phyloP scores from a whole-genome alignment of 2,888 invertebrate genomes.

The Cosmorhoe ocellata region DNA sequence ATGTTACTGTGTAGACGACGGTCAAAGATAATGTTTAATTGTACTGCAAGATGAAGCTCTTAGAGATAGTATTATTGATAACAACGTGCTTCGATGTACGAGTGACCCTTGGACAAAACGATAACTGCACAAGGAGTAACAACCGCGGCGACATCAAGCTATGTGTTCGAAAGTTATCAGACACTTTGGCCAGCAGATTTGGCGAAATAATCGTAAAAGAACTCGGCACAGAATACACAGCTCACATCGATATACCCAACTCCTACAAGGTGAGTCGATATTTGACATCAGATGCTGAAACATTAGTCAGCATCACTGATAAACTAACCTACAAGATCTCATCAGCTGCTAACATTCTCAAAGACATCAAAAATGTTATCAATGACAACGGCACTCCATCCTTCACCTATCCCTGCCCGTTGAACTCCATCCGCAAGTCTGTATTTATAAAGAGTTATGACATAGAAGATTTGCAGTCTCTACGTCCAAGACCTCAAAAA shows the following conservation, averaged over 20 bases:
- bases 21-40: constrained; percentile 53
- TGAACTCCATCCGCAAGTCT: constrained; percentile 75
- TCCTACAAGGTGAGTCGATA: constrained; percentile 67
- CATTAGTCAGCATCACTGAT: constrained; percentile 59
- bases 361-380: constrained; percentile 66
- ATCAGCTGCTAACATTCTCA: constrained; percentile 64
- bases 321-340: constrained; percentile 69
- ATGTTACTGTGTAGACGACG: no score
- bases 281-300: constrained; percentile 58
- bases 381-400: constrained; percentile 68
- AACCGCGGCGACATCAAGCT: constrained; percentile 66
- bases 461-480: constrained; percentile 50
- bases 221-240: constrained; percentile 68
- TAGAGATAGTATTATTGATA: constrained; percentile 64
- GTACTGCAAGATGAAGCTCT: constrained; percentile 70
- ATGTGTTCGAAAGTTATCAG: constrained; percentile 62
- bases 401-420: constrained; percentile 76
- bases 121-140: constrained; percentile 64
- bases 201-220: constrained; percentile 69
- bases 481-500: constrained; percentile 56
- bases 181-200: constrained; percentile 62
- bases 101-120: constrained; percentile 57
- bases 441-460: constrained; percentile 66
- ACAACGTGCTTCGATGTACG: constrained; percentile 48
- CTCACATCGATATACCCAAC: constrained; percentile 65